These are phyloP conservation scores for Parasteatoda tepidariorum DNA, from an alignment of 1,140 invertebrate genomes.

Conservation along the genomic window DNA sequence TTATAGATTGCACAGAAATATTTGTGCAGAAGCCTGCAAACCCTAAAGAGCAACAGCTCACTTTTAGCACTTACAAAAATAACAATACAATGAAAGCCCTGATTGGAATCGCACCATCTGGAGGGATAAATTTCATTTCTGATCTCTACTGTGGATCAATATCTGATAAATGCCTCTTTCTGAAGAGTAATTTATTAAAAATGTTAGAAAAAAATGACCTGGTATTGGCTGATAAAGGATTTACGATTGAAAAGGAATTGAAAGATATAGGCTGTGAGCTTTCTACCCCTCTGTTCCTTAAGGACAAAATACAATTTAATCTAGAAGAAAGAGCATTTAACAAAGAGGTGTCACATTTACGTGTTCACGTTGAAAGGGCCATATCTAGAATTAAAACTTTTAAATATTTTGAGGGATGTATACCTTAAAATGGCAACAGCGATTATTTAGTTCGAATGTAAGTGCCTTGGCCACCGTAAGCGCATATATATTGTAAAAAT, in stretches of 20 bases:
- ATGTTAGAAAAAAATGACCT: background rate
- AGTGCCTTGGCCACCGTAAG: too few relatives aligned
- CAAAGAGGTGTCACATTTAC: too few relatives aligned
- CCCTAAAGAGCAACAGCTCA: background rate
- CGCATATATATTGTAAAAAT: too few relatives aligned
- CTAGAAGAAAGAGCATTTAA: too few relatives aligned
- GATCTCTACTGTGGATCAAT: background rate
- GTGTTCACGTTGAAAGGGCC: too few relatives aligned
- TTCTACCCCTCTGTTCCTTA: too few relatives aligned
- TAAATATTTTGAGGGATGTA: background rate
- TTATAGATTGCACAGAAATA: conserved; percentile 7
- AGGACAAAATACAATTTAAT: too few relatives aligned
- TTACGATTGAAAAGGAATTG: conserved; percentile 5
- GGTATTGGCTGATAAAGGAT: background rate
- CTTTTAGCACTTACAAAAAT: background rate
- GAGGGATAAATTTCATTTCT: background rate
- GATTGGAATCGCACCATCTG: background rate
- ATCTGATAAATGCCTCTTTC: conserved; percentile 4
- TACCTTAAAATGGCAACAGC: too few relatives aligned
- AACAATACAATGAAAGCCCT: background rate
- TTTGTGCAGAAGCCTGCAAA: background rate
- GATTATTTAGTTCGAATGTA: too few relatives aligned
- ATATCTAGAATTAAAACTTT: too few relatives aligned
- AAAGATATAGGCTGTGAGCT: too few relatives aligned
- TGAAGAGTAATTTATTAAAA: background rate